phyloP scores from a whole-genome alignment of 2,888 invertebrate species.

The Congeria kusceri region DNA sequence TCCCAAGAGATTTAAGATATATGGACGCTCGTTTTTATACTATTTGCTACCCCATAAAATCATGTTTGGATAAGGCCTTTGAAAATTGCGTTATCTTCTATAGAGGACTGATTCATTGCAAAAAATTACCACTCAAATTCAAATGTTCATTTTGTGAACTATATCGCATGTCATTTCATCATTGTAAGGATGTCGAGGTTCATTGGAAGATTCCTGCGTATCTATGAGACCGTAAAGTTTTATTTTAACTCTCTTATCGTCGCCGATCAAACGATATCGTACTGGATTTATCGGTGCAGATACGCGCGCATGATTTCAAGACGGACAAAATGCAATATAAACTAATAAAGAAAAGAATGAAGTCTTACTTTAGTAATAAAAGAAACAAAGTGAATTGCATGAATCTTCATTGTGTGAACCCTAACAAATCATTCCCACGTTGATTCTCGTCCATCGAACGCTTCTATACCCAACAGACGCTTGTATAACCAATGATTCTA shows the following conservation, averaged over 20 bases:
- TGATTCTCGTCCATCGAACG: no score
- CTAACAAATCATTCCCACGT: no score
- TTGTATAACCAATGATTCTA: no score
- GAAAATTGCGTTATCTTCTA: background rate
- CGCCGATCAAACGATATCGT: slow-evolving; percentile 3
- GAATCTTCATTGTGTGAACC: no score
- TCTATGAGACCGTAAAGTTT: slow-evolving; percentile 12
- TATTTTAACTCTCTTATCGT: slow-evolving; percentile 27
- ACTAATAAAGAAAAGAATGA: no score
- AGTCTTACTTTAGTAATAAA: no score
- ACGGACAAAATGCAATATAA: no score
- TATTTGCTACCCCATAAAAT: no score
- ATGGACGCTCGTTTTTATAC: no score
- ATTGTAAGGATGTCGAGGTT: background rate
- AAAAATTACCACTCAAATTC: background rate
- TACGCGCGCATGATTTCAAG: background rate
- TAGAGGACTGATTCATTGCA: background rate
- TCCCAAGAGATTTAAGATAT: no score
- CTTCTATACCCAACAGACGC: no score
- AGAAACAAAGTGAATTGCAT: no score
- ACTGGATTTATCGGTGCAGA: background rate
- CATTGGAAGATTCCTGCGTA: slow-evolving; percentile 22
- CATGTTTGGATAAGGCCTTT: slow-evolving; percentile 2
- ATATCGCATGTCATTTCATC: background rate
- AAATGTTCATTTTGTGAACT: slow-evolving; percentile 4